Base-by-base conservation (phyloP, 1,140 invertebrate species). In the Papilio machaon region DNA sequence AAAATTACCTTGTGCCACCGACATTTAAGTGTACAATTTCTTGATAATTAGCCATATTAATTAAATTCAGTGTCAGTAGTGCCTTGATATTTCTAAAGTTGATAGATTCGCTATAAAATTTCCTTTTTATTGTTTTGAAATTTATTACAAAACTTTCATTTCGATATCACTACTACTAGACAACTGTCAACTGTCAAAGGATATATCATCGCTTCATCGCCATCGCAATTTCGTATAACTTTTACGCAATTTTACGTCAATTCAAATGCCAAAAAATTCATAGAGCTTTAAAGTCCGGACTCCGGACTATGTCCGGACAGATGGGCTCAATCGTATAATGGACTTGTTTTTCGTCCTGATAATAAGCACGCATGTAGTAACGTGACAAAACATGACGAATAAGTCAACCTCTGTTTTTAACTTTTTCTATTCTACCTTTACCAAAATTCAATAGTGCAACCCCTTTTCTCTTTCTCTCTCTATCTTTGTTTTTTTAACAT, bases 11-110 rank as follows among this genome's bases (percentile, higher is more conserved):
- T 73, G 91, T 93, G 43, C 93, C 92, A 70, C 92, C 92, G 35
- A 94, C 84, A 80, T 94, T 94, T 85, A 94, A 90, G 83, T 92
- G 94, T 38, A 94, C 93, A 75, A 94, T 94, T 90, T 94, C 93
- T 87, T 94, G 93, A 85, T 94, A 94, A 81, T 94, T 94, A 80
- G 93, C 89, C 93, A 94, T 94, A 86, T 85, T 79, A 79, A 64
- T 79, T 79, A 47, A 77, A 75, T 77, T 80, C 64, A 67, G 52
- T 81, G 46, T 43, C 60, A 15, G 11, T 52, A 75, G 5, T 79
- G 43, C 49, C 70, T 38, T 30, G 46, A 23, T 79, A n/a, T 9
- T 17, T 47, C 79, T 38, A 49, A 83, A 67, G 82, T 54, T 17
- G 10, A 30, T 49, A 76, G 73, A 30, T 54, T 76, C 23, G 13